Conservation (phyloP, 2,888 invertebrate genomes). For the Leucania comma region DNA sequence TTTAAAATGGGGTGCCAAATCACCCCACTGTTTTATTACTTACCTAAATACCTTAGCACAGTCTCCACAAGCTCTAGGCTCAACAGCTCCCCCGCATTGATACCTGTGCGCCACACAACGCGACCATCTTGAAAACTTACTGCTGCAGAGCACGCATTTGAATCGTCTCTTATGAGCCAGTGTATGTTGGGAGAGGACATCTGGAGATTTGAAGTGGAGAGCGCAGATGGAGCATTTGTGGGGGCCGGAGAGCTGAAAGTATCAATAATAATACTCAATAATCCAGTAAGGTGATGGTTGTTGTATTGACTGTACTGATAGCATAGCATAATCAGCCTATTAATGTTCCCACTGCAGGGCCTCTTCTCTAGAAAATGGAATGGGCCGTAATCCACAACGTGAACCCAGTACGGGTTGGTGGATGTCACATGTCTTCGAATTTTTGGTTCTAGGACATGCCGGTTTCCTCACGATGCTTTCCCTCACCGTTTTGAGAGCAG, state of each 20-base stretch:
- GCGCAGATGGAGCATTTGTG: constrained; percentile 49
- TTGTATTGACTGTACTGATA: no score
- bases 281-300: no score
- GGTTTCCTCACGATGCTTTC: no score
- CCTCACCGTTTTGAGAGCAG: no score
- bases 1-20: not conserved
- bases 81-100: constrained; percentile 42
- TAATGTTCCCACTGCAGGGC: no score
- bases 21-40: constrained; percentile 3
- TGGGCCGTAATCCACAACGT: no score
- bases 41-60: constrained; percentile 58
- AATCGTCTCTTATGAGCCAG: constrained; percentile 47
- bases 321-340: no score
- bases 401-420: no score
- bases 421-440: no score
- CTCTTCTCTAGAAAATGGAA: no score
- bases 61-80: constrained; percentile 30
- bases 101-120: constrained; percentile 49
- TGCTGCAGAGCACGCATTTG: constrained; percentile 37
- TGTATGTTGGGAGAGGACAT: constrained; percentile 46
- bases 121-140: constrained; percentile 34
- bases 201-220: constrained; percentile 43
- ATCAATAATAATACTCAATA: not conserved
- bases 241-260: constrained; percentile 40
- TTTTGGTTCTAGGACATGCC: no score